Evolutionary conservation across 1,140 invertebrate species (phyloP).

Genomic region (Stegodyphus dumicola): DNA sequence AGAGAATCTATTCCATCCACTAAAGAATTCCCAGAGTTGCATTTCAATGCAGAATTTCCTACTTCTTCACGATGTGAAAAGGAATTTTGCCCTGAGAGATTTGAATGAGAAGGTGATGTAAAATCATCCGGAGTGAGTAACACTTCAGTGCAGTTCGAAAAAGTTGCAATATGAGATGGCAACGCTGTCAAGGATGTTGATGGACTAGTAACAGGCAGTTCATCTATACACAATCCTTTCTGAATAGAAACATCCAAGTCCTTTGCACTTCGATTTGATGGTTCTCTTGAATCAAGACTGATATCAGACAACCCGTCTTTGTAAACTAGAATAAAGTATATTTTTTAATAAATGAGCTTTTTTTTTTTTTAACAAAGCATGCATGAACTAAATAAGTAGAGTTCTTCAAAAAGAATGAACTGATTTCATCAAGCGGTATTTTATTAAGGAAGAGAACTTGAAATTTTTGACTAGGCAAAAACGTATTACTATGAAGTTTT

Average conservation of each 20-base stretch:
- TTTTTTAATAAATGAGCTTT: background rate
- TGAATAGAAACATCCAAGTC: slow-evolving; percentile 22
- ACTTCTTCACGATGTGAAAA: slow-evolving; percentile 20
- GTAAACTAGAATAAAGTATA: slow-evolving; percentile 62
- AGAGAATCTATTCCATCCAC: slow-evolving; percentile 57
- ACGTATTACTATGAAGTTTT: too few species aligned
- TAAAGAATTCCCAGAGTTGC: slow-evolving; percentile 11
- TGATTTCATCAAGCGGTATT: too few species aligned
- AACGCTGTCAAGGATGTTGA: slow-evolving; percentile 19
- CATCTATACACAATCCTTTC: slow-evolving; percentile 6
- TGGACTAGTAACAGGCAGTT: slow-evolving; percentile 4
- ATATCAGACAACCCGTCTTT: slow-evolving; percentile 67
- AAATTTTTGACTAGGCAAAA: too few species aligned
- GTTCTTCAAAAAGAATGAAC: too few species aligned
- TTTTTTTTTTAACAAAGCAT: too few species aligned
- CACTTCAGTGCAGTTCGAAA: slow-evolving; percentile 59
- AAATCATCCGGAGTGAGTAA: slow-evolving; percentile 92
- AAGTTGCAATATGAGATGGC: slow-evolving; percentile 24
- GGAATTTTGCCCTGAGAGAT: slow-evolving; percentile 17
- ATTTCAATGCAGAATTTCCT: background rate
- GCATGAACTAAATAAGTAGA: too few species aligned
- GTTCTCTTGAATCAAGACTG: slow-evolving; percentile 63
- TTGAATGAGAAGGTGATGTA: slow-evolving; percentile 72
- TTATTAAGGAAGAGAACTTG: too few species aligned
- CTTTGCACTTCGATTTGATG: background rate